Evolutionary conservation across 2,113 vertebrate genomes (phyloP).

Genomic region (Atlantisia rogersi): DNA sequence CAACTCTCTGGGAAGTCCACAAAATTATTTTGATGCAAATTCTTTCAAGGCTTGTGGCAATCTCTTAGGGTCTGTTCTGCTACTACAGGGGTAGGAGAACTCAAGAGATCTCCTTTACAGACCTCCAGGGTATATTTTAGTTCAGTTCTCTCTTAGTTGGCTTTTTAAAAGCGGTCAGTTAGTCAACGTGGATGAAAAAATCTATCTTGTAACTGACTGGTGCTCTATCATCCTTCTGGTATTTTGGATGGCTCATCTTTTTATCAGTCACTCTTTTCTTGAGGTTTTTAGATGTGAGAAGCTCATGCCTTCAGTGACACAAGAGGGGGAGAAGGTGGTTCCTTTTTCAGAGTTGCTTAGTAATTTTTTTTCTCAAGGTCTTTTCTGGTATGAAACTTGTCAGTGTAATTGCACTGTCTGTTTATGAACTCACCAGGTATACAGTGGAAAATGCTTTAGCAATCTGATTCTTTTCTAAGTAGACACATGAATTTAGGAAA

Average conservation of each 20-base stretch:
- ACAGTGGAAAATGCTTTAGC: neutral
- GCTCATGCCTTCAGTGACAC: neutral
- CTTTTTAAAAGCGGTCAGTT: neutral
- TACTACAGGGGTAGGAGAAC: rapidly evolving
- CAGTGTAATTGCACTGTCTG: neutral
- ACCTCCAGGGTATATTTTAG: neutral
- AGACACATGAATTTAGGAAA: neutral
- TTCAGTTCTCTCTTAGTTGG: neutral
- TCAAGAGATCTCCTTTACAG: neutral
- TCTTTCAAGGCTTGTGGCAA: neutral
- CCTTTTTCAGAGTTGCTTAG: neutral
- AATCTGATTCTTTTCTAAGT: neutral
- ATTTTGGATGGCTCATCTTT: neutral
- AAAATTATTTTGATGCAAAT: neutral
- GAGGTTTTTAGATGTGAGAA: neutral
- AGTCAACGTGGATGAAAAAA: neutral
- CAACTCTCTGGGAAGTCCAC: neutral
- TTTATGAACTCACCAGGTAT: neutral
- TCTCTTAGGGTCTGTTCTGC: neutral
- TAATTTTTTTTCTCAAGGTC: neutral
- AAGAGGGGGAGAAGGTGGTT: neutral
- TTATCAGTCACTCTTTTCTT: neutral
- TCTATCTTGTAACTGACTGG: neutral
- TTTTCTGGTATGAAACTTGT: neutral
- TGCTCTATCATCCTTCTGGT: neutral